These are phyloP conservation scores for Thereuonema tuberculata DNA, from an alignment of 1,140 invertebrate species.

Conservation along the genomic window DNA sequence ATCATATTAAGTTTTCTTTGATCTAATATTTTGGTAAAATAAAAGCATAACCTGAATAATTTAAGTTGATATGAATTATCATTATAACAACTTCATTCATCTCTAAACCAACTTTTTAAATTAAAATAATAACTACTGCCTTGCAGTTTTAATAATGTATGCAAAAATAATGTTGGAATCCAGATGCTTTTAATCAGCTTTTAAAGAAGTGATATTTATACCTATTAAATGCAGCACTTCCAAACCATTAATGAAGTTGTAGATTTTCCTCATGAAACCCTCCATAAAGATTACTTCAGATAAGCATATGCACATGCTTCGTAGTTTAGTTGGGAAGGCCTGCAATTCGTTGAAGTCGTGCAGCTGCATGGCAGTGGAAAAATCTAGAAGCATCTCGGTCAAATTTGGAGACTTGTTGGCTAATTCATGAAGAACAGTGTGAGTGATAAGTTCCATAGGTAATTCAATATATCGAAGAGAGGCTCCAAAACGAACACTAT, in stretches of 20 bases:
- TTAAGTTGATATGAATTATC: too few species aligned
- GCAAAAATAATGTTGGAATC: too few species aligned
- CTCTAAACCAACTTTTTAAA: too few species aligned
- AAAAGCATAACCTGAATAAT: too few species aligned
- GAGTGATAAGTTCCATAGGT: slow-evolving; percentile 94
- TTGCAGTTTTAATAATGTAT: too few species aligned
- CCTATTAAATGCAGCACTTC: slow-evolving; percentile 96
- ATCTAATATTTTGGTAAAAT: too few species aligned
- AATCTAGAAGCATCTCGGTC: slow-evolving; percentile 94
- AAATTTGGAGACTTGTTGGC: slow-evolving; percentile 94
- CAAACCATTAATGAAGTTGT: slow-evolving; percentile 98
- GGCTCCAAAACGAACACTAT: slow-evolving; percentile 66
- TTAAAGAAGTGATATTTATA: slow-evolving; percentile 32
- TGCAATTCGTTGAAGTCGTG: slow-evolving; percentile 99
- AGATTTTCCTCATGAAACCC: slow-evolving; percentile 99
- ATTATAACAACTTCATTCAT: too few species aligned
- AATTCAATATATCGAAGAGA: slow-evolving; percentile 90
- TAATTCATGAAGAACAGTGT: slow-evolving; percentile 92
- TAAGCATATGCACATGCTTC: slow-evolving; percentile 91
- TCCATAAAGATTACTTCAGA: slow-evolving; percentile 99
- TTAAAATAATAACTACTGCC: too few species aligned
- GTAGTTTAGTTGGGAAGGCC: slow-evolving; percentile 93
- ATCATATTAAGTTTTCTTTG: too few species aligned
- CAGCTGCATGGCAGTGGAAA: slow-evolving; percentile 96
- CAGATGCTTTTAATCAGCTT: too few species aligned